Conservation (phyloP, 2,113 vertebrate genomes). For the Pipa parva region DNA sequence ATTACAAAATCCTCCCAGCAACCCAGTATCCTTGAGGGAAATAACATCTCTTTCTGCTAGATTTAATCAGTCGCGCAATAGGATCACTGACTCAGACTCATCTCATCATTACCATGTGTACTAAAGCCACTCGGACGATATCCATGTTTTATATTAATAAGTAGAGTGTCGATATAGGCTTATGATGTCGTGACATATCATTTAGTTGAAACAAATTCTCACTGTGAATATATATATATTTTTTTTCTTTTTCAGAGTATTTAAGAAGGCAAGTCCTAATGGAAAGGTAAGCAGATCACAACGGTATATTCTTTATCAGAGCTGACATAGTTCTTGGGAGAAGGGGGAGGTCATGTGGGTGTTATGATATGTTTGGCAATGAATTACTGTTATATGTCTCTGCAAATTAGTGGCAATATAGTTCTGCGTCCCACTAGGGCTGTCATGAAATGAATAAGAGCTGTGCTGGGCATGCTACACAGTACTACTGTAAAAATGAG, state of each 20-base stretch:
- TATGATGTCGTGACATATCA: not conserved
- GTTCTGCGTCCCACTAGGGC: too few species aligned
- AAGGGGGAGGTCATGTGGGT: too few species aligned
- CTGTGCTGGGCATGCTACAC: too few species aligned
- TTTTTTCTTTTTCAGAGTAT: slow-evolving; percentile 68
- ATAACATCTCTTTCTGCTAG: not conserved
- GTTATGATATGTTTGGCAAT: too few species aligned
- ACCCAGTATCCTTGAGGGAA: not conserved
- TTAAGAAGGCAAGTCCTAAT: slow-evolving; percentile 87
- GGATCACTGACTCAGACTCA: not conserved
- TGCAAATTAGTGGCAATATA: too few species aligned
- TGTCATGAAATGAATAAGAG: too few species aligned
- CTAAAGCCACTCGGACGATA: not conserved
- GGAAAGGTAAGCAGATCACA: slow-evolving; percentile 56
- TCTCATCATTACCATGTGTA: too few species aligned
- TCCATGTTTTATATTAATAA: not conserved
- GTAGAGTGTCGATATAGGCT: not conserved
- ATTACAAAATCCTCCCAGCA: not conserved
- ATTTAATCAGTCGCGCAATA: not conserved
- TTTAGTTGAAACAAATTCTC: not conserved
- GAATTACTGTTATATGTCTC: too few species aligned
- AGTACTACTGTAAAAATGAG: too few species aligned
- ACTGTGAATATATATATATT: not conserved
- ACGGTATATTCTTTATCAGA: too few species aligned
- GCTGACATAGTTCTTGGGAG: too few species aligned